These are phyloP conservation scores for Sebastes trivittatus DNA, from an alignment of 2,797 vertebrate genomes.

Conservation along the genomic window DNA sequence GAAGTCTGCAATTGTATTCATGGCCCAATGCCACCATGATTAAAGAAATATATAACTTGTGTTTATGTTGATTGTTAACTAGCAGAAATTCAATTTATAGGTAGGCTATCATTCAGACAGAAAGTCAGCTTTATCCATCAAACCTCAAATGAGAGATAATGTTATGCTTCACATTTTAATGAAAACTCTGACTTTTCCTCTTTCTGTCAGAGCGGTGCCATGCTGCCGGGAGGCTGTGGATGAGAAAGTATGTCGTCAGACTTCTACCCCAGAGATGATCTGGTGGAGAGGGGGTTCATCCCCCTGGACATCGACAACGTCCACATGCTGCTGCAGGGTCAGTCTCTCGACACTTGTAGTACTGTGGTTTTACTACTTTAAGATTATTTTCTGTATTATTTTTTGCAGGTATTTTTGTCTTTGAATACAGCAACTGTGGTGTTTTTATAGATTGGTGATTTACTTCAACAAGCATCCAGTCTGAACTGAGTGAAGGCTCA, in stretches of 20 bases:
- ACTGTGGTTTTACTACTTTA: neutral
- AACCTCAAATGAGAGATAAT: neutral
- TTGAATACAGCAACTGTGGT: neutral
- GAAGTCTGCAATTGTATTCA: too few species aligned
- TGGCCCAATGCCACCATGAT: neutral
- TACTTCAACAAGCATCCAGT: neutral
- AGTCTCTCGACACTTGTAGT: slow-evolving; percentile 19
- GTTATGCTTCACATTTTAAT: neutral
- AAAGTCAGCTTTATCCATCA: neutral
- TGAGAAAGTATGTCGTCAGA: slow-evolving; percentile 83
- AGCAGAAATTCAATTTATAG: neutral
- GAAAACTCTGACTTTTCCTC: neutral
- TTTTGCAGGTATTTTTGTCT: neutral
- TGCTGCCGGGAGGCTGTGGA: slow-evolving; percentile 49
- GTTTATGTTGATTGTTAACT: neutral
- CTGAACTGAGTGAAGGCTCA: neutral
- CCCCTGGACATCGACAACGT: slow-evolving; percentile 90
- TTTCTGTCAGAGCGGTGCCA: slow-evolving; percentile 42
- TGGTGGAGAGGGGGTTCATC: slow-evolving; percentile 74
- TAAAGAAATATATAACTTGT: neutral
- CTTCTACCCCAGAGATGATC: slow-evolving; percentile 53
- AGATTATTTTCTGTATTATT: neutral
- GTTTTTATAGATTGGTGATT: neutral
- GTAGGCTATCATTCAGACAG: neutral
- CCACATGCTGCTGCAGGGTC: slow-evolving; percentile 89